These are phyloP conservation scores for Bombus pascuorum DNA, from an alignment of 1,140 invertebrate species.

Conservation along the genomic window DNA sequence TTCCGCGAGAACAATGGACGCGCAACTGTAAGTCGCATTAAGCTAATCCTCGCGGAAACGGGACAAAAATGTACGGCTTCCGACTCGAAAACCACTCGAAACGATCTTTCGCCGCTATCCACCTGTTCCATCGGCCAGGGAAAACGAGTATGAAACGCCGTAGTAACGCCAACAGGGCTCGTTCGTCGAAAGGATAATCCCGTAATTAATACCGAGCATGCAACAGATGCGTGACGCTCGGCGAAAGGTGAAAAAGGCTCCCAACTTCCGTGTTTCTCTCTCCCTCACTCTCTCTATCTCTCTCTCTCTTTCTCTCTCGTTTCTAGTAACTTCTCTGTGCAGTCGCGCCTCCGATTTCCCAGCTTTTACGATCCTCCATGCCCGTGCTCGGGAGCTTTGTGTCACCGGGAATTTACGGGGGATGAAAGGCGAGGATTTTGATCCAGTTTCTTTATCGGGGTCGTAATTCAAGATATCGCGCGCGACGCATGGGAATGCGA, in stretches of 20 bases:
- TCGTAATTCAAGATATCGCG: constrained; percentile 44
- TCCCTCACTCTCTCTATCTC: neutral
- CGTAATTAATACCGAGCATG: constrained; percentile 73
- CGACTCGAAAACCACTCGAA: neutral
- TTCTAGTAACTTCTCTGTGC: neutral
- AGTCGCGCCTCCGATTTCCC: constrained; percentile 9
- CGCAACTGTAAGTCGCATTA: constrained; percentile 41
- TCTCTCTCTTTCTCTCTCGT: neutral
- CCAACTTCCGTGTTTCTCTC: neutral
- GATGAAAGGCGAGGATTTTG: constrained; percentile 57
- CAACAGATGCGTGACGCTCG: constrained; percentile 73
- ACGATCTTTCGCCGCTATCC: constrained; percentile 27
- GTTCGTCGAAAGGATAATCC: constrained; percentile 73
- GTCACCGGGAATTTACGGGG: constrained; percentile 54
- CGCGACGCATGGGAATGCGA: constrained; percentile 33
- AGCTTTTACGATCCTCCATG: constrained; percentile 22
- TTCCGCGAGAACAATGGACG: constrained; percentile 15
- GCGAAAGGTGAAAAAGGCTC: constrained; percentile 50
- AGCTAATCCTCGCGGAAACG: constrained; percentile 33
- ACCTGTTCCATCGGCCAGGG: constrained; percentile 9
- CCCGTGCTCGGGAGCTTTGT: constrained; percentile 36
- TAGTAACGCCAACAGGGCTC: constrained; percentile 29
- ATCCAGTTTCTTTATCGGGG: constrained; percentile 59
- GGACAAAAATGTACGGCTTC: constrained; percentile 15
- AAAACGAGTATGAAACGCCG: constrained; percentile 17